Conservation (phyloP, 2,888 invertebrate species). For the Nephrotoma appendiculata region DNA sequence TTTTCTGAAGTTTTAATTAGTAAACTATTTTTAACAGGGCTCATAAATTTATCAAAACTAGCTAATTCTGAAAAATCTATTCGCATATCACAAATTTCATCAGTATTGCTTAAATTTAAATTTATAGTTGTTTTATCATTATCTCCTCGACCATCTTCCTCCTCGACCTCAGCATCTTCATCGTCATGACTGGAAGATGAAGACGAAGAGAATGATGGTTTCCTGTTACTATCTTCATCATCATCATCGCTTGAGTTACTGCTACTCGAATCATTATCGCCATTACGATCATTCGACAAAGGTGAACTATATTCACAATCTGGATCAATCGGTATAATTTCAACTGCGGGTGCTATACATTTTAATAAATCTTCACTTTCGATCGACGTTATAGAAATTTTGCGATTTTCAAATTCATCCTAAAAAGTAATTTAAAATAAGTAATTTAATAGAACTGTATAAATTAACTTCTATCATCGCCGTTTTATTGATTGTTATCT, state of each 20-base stretch:
- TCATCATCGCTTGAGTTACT: constrained; percentile 13
- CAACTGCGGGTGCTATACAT: constrained; percentile 19
- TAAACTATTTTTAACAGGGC: background rate
- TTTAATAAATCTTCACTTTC: constrained; percentile 9
- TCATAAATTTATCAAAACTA: constrained; percentile 2
- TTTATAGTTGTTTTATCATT: constrained; percentile 17
- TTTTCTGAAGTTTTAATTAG: background rate
- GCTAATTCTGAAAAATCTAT: background rate
- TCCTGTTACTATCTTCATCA: constrained; percentile 9
- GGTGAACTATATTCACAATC: constrained; percentile 19
- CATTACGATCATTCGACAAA: constrained; percentile 8
- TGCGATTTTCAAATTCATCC: constrained; percentile 3
- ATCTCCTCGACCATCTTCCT: background rate
- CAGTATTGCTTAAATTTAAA: background rate
- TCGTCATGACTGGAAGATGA: background rate
- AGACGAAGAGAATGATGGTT: background rate
- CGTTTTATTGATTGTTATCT: background rate
- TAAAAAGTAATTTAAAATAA: background rate
- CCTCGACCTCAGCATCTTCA: background rate
- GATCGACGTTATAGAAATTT: constrained; percentile 1
- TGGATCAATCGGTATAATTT: constrained; percentile 22
- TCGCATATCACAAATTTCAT: background rate
- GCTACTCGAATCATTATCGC: constrained; percentile 10
- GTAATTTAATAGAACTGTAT: background rate
- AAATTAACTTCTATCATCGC: background rate